These are phyloP conservation scores for Pituophis catenifer DNA, from an alignment of 2,113 vertebrate species.

Conservation along the genomic window DNA sequence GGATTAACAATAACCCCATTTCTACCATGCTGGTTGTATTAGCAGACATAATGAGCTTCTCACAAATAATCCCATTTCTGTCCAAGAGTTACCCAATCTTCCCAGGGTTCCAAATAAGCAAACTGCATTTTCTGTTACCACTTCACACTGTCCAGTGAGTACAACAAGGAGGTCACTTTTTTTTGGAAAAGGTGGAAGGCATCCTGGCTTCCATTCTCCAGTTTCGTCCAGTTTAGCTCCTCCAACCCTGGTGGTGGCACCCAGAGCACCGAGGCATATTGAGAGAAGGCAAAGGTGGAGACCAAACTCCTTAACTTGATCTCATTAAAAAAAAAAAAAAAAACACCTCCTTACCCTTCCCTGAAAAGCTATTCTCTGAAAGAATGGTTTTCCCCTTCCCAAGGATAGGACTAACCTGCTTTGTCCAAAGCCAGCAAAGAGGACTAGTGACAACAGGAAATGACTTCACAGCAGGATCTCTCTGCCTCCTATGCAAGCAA, in stretches of 20 bases:
- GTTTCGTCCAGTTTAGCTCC: background rate
- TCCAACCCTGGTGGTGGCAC: background rate
- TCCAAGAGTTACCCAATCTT: background rate
- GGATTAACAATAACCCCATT: constrained; percentile 39
- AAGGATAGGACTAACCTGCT: background rate
- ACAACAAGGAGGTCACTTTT: background rate
- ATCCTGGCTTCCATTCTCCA: background rate
- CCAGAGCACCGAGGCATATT: background rate
- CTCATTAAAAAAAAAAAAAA: background rate
- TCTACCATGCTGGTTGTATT: constrained; percentile 14
- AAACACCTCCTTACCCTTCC: background rate
- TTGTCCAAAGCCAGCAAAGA: background rate
- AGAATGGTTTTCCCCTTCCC: constrained; percentile 20
- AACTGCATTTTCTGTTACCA: background rate
- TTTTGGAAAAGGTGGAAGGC: background rate
- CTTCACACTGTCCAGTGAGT: background rate
- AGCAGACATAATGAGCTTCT: constrained; percentile 16
- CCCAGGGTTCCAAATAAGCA: background rate
- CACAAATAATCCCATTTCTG: constrained; percentile 23
- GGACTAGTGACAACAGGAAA: constrained; percentile 46
- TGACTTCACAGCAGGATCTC: constrained; percentile 3
- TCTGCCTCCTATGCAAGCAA: constrained; percentile 17
- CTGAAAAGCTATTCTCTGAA: constrained; percentile 21
- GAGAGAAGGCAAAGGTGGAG: background rate
- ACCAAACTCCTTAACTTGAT: background rate